Conservation (phyloP, 2,113 vertebrate genomes). For the Siphamia tubifer region DNA sequence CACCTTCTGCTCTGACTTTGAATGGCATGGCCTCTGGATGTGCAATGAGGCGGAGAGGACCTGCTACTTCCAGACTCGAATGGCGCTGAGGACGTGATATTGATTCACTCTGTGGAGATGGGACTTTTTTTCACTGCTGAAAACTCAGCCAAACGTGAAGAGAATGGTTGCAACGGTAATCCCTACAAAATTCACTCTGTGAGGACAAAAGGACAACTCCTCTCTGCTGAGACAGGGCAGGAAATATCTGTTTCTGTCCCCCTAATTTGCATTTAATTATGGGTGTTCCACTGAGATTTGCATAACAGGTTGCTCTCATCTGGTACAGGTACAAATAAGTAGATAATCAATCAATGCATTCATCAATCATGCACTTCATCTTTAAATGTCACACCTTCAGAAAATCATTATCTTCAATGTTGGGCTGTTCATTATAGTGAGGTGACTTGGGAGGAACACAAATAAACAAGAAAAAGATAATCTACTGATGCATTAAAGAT, state of each 20-base stretch:
- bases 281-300: constrained; percentile 48
- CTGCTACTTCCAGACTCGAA: constrained; percentile 70
- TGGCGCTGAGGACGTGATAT: constrained; percentile 63
- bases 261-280: constrained; percentile 75
- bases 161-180: constrained; percentile 54
- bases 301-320: constrained; percentile 68
- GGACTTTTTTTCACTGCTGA: constrained; percentile 36
- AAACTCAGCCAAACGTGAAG: constrained; percentile 67
- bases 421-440: constrained; percentile 29
- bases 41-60: constrained; percentile 70
- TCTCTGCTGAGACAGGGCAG: constrained; percentile 9
- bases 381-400: constrained; percentile 58
- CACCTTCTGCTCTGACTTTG: constrained; percentile 55
- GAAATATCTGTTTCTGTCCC: constrained; percentile 36
- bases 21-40: constrained; percentile 64
- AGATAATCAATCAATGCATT: constrained; percentile 71
- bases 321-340: constrained; percentile 63
- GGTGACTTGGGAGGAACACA: constrained; percentile 32
- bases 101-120: constrained; percentile 60
- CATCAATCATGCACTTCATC: constrained; percentile 68
- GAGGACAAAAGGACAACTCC: constrained; percentile 62
- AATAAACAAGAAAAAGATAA: constrained; percentile 50
- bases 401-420: constrained; percentile 53
- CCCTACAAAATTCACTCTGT: constrained; percentile 36
- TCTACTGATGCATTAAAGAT: constrained; percentile 48